phyloP scores from a whole-genome alignment of 2,113 vertebrate genomes.

The Nettapus auritus region DNA sequence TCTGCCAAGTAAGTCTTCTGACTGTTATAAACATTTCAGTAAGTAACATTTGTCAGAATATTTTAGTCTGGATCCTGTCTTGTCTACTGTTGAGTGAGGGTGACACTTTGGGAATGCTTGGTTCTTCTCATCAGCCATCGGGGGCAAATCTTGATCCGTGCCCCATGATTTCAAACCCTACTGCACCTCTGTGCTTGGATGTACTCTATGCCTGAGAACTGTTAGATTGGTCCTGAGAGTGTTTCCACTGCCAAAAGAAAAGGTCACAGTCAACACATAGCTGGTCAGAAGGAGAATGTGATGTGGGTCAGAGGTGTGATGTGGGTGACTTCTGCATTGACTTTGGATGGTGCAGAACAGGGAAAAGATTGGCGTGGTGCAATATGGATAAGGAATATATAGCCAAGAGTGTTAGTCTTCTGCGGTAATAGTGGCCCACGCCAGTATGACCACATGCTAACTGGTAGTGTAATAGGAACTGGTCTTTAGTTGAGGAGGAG shows the following conservation, averaged over 20 bases:
- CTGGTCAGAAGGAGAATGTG: background rate
- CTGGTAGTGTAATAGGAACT: background rate
- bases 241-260: background rate
- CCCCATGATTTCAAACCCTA: fast-evolving
- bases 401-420: background rate
- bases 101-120: background rate
- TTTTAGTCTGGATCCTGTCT: background rate
- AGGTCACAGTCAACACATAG: fast-evolving
- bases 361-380: fast-evolving
- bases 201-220: background rate
- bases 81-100: background rate
- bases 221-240: background rate
- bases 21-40: background rate
- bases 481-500: background rate
- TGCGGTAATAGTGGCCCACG: fast-evolving
- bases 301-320: background rate
- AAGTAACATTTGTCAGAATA: background rate
- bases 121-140: background rate
- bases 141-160: background rate
- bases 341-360: background rate
- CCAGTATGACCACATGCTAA: no score
- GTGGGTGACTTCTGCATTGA: background rate
- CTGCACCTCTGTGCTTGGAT: background rate
- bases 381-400: background rate
- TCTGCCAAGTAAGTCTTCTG: conserved; percentile 25